These are phyloP conservation scores for Okapia johnstoni DNA, from an alignment of 2,113 vertebrate genomes.

Conservation along the genomic window DNA sequence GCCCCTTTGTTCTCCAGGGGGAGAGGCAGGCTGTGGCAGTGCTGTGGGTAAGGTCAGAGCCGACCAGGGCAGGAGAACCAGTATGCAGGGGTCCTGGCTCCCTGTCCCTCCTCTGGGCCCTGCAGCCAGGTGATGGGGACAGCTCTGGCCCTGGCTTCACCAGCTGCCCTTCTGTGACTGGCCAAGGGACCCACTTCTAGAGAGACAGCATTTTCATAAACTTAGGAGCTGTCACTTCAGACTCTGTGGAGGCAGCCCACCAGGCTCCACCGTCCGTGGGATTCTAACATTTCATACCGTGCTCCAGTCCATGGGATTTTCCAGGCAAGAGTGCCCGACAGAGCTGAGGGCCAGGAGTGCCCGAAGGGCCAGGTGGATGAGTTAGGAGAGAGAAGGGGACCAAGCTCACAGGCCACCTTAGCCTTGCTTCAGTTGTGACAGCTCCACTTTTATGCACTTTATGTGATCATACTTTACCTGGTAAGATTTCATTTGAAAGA, in stretches of 20 bases:
- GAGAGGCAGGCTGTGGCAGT: neutral
- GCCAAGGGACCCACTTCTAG: neutral
- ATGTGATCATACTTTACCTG: neutral
- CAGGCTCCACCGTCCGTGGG: too few relatives aligned
- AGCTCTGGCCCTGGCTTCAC: neutral
- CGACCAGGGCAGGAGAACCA: neutral
- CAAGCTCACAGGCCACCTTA: neutral
- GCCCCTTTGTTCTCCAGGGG: neutral
- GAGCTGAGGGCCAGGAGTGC: neutral
- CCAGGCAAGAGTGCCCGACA: neutral
- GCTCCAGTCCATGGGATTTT: too few relatives aligned
- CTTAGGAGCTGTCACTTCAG: neutral
- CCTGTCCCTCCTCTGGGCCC: neutral
- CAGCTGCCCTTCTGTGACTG: neutral
- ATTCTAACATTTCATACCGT: too few relatives aligned
- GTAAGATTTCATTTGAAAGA: neutral
- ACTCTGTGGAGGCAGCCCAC: too few relatives aligned
- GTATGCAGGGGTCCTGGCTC: neutral
- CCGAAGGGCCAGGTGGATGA: neutral
- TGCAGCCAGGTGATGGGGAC: accelerated
- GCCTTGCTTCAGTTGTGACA: neutral
- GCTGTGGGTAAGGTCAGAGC: neutral
- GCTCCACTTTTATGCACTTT: neutral
- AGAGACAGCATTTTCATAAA: neutral
- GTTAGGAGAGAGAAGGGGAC: neutral